Percentiles rank a stretch among this genome's conserved stretches.
Conservation (phyloP, 2,888 invertebrate species). For the Drosophila meridiana region DNA sequence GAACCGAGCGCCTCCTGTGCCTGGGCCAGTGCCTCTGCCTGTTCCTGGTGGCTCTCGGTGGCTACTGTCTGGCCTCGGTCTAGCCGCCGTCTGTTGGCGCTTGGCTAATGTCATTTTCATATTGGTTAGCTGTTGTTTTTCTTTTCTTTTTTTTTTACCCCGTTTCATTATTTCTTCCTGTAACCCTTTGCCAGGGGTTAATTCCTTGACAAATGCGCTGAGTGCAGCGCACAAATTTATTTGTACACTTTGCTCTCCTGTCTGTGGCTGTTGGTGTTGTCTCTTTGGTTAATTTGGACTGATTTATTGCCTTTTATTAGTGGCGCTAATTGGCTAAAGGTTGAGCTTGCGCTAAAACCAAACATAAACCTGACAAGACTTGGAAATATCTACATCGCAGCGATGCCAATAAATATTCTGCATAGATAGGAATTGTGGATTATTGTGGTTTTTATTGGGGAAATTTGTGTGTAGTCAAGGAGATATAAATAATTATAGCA, state of each 20-base stretch:
- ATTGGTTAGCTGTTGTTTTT: slow-evolving; percentile 40
- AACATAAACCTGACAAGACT: not conserved
- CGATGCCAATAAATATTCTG: not conserved
- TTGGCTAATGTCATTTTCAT: slow-evolving; percentile 77
- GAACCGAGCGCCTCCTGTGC: slow-evolving; percentile 13
- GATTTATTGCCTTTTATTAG: slow-evolving; percentile 73
- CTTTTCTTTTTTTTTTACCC: slow-evolving; percentile 40
- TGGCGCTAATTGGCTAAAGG: slow-evolving; percentile 65
- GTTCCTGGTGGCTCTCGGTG: slow-evolving; percentile 1
- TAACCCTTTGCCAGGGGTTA: slow-evolving; percentile 57
- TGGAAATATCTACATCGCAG: not conserved
- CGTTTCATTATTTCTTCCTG: slow-evolving; percentile 41
- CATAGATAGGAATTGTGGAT: slow-evolving; percentile 1
- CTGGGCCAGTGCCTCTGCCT: not conserved
- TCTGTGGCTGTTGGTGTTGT: slow-evolving; percentile 11
- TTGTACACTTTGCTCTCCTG: slow-evolving; percentile 30
- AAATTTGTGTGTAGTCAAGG: not conserved
- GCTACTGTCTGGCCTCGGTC: slow-evolving; percentile 64
- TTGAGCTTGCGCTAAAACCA: slow-evolving; percentile 1
- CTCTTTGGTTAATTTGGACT: slow-evolving; percentile 53
- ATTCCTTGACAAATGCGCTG: slow-evolving; percentile 59
- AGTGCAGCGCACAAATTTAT: slow-evolving; percentile 54
- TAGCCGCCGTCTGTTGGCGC: slow-evolving; percentile 71
- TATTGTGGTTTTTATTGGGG: not conserved
- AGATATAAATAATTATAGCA: too few relatives aligned